These are phyloP conservation scores for Berghia stephanieae DNA, from an alignment of 1,140 invertebrate genomes.

Conservation along the genomic window DNA sequence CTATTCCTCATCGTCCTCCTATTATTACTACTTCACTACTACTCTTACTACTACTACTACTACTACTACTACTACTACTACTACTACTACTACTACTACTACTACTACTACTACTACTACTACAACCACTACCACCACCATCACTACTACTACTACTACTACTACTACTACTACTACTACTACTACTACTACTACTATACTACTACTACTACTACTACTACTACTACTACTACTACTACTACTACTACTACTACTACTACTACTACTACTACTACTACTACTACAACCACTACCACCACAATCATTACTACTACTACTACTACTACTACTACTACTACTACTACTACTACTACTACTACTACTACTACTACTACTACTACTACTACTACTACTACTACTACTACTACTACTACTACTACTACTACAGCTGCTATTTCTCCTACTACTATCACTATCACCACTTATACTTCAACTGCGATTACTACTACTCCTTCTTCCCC, in stretches of 20 bases:
- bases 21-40: too few relatives aligned
- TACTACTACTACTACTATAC: slow-evolving; percentile 16
- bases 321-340: slow-evolving; percentile 19
- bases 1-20: too few relatives aligned
- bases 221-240: slow-evolving; percentile 19
- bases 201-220: slow-evolving; percentile 19
- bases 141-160: too few relatives aligned
- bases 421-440: neutral
- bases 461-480: neutral
- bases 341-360: slow-evolving; percentile 1
- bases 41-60: neutral
- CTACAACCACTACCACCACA: neutral
- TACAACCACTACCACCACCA: too few relatives aligned
- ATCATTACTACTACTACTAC: slow-evolving; percentile 12
- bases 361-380: slow-evolving; percentile 7
- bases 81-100: too few relatives aligned
- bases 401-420: slow-evolving; percentile 17
- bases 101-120: too few relatives aligned
- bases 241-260: slow-evolving; percentile 16
- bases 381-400: slow-evolving; percentile 19
- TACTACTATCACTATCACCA: slow-evolving; percentile 8
- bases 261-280: slow-evolving; percentile 16
- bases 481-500: neutral
- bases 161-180: neutral
- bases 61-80: slow-evolving; percentile 5